Conservation (phyloP, 2,797 vertebrate species). For the Bovichtus variegatus region DNA sequence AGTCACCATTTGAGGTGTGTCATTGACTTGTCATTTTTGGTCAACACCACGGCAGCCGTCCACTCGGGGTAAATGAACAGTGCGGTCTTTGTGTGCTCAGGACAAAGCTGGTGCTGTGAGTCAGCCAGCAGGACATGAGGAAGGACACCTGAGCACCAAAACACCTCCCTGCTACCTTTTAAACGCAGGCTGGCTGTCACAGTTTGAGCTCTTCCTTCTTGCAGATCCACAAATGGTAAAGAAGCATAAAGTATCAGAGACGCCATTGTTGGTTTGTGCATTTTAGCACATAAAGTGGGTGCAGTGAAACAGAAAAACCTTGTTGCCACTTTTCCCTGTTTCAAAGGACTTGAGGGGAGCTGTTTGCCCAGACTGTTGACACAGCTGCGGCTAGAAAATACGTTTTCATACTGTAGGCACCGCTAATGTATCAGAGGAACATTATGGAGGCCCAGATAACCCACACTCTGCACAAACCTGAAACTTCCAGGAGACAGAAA, state of each 20-base stretch:
- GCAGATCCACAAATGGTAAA: neutral
- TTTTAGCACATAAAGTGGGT: neutral
- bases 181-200: neutral
- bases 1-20: constrained; percentile 25
- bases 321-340: constrained; percentile 8
- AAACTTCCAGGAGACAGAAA: neutral
- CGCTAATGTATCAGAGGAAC: neutral
- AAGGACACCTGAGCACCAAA: constrained; percentile 73
- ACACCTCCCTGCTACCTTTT: constrained; percentile 38
- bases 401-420: neutral
- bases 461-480: neutral
- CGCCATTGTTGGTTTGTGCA: neutral
- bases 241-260: neutral
- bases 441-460: neutral
- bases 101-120: constrained; percentile 84
- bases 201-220: constrained; percentile 20
- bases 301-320: constrained; percentile 2
- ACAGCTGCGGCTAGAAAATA: constrained; percentile 42
- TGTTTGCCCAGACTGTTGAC: constrained; percentile 54
- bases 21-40: constrained; percentile 63
- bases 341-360: neutral
- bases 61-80: constrained; percentile 63
- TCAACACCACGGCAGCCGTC: constrained; percentile 16
- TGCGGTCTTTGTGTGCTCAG: constrained; percentile 76
- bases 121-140: constrained; percentile 57